Base-by-base conservation (phyloP, 2,113 vertebrate genomes). In the Polypterus senegalus region DNA sequence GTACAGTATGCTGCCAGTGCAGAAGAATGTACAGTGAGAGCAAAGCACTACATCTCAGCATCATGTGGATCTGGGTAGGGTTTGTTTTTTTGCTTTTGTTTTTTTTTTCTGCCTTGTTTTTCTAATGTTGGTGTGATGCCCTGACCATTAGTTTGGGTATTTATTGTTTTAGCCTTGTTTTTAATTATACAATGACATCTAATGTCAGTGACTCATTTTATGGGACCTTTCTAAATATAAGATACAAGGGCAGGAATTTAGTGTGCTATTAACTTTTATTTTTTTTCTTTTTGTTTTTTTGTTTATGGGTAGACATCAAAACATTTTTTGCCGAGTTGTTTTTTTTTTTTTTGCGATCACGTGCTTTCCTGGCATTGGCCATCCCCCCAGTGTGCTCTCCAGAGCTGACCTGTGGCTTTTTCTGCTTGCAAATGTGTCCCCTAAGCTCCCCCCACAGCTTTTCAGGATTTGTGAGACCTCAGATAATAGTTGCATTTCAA, bases 111-210 rank as follows among this genome's bases (percentile, higher is more conserved):
- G 27, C 27, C 27, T 27, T 27, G 27, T 27, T 27, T 27, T 27
- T 27, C 27, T 27, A 27, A 27, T 27, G 27, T 27, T 27, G 27
- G 27, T 27, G 27, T 27, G 27, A 27, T 27, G 27, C 1, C 27
- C 27, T 27, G 27, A 1, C 27, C 27, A 27, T 27, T 27, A 27
- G 27, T 27, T 27, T 27, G 27, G 54, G 46, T 56, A 56, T 48
- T 54, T 27, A 46, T 52, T 54, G 51, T 11, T 44, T 48, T 46
- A 61, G 58, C 58, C 4, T 27, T 43, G 27, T 43, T 54, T 54
- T 61, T 65, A 60, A 65, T 61, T 65, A 61, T 61, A 27, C 53
- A 65, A 54, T 48, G 54, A 57, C 11, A 54, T 54, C 49, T 56
- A 64, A 58, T 44, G 55, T 51, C 60, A 53, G 63, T 61, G 59